Conservation (phyloP, 2,888 invertebrate species). For the Erpobdella octoculata region DNA sequence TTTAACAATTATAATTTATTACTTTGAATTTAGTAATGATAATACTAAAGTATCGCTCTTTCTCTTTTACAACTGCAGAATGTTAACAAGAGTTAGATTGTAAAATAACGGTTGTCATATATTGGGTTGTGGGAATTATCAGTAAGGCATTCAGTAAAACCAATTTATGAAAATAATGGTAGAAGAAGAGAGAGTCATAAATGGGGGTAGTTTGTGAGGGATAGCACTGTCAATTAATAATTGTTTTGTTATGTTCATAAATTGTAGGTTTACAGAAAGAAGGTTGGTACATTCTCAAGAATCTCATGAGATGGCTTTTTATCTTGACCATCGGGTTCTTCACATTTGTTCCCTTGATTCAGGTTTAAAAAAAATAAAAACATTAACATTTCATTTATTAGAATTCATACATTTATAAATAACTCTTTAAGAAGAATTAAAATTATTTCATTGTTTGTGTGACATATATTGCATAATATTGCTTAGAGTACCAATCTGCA, state of each 20-base stretch:
- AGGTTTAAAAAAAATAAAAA: too few relatives aligned
- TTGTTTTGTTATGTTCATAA: too few relatives aligned
- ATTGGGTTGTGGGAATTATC: too few relatives aligned
- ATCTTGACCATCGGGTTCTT: slow-evolving; percentile 77
- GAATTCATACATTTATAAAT: too few relatives aligned
- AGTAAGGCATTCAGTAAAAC: neutral
- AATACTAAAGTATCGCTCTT: neutral
- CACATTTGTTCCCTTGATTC: slow-evolving; percentile 90
- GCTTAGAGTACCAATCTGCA: too few relatives aligned
- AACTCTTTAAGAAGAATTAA: too few relatives aligned
- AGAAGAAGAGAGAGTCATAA: neutral
- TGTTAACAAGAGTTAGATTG: neutral
- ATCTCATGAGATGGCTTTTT: slow-evolving; percentile 82
- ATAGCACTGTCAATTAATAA: too few relatives aligned
- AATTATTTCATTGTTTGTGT: too few relatives aligned
- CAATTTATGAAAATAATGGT: neutral
- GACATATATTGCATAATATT: too few relatives aligned
- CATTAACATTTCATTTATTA: too few relatives aligned
- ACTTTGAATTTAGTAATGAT: neutral
- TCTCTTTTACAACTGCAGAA: neutral
- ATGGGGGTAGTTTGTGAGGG: neutral
- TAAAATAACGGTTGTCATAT: neutral
- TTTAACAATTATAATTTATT: neutral
- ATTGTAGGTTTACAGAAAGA: slow-evolving; percentile 92
- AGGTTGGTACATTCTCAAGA: slow-evolving; percentile 95